Evolutionary conservation across 1,140 invertebrate genomes (phyloP), one percentile per base, ranked within the genome.

Genomic region (Drosophila malerkotliana): DNA sequence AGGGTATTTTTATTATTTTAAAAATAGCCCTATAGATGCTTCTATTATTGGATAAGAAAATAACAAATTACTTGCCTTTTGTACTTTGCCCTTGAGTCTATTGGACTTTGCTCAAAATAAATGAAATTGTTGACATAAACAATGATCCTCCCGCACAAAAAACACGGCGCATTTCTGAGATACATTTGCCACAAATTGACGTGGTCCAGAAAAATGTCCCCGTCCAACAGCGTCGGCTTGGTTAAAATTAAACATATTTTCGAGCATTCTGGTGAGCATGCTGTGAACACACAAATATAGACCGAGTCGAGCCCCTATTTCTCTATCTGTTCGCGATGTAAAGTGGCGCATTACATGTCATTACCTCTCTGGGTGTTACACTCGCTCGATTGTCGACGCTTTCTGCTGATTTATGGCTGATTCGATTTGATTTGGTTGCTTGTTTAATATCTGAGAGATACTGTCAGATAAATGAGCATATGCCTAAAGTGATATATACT

Each of bases 81-180:
- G 66, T 68, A 67, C 76, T 76, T 80, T 77, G 71, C 32, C 48
- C 48, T 26, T 41, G 55, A 49, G 18, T 51, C 26, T 68, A 58
- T 78, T 87, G 74, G 74, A 87, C 82, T 87, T 82, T 85, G 63
- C 1, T 39, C 68, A 7, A 80, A 24, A 72, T 61, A 75, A 71
- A 75, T 61, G 69, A 81, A 69, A 87, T 81, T 81, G 77, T 72
- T 84, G 77, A 77, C 69, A 72, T 47, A 60, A 67, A 63, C 56
- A 71, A 74, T 73, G 56, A 62, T 69, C 28, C 18, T 51, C 26
- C 21, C 12, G 10, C 34, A 47, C 48, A 6, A 28, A 47, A 69
- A 69, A 62, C 37, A 44, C 28, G 63, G 56, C 79, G 79, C 64
- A 71, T 68, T 72, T 83, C 10, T 18, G 12, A 56, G 47, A 56